Percentiles rank a stretch among this genome's conserved stretches.
Conservation (phyloP, 2,888 invertebrate genomes). For the Gymnocheta viridis region DNA sequence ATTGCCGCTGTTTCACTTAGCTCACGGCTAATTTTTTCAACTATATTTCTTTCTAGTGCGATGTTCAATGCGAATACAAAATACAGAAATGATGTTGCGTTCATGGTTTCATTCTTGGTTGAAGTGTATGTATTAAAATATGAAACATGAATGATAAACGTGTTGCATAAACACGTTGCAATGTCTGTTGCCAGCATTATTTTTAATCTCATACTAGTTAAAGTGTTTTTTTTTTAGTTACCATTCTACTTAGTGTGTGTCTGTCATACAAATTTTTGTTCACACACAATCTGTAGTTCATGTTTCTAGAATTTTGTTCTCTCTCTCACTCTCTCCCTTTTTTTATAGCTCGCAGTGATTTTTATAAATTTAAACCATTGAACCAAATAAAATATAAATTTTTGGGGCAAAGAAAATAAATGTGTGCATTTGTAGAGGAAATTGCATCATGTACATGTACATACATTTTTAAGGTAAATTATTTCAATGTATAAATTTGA, state of each 20-base stretch:
- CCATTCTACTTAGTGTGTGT: neutral
- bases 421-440: neutral
- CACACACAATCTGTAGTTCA: constrained; percentile 30
- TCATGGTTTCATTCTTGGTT: no score
- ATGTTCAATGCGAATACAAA: no score
- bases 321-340: neutral
- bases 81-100: no score
- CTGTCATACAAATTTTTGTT: neutral
- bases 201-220: no score
- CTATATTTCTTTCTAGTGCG: no score
- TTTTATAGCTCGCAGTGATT: constrained; percentile 25
- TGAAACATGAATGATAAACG: no score
- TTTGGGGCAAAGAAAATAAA: neutral
- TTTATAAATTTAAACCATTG: constrained; percentile 34
- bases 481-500: constrained; percentile 7
- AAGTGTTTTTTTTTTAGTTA: neutral
- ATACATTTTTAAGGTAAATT: constrained; percentile 22
- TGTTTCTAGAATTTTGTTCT: neutral
- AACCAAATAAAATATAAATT: constrained; percentile 43
- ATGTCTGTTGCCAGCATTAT: no score
- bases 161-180: no score
- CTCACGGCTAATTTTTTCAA: no score
- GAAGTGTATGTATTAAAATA: no score
- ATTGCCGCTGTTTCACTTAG: no score
- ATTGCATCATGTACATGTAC: constrained; percentile 1